Evolutionary conservation across 1,140 invertebrate species (phyloP).

Genomic region (Nylanderia fulva): DNA sequence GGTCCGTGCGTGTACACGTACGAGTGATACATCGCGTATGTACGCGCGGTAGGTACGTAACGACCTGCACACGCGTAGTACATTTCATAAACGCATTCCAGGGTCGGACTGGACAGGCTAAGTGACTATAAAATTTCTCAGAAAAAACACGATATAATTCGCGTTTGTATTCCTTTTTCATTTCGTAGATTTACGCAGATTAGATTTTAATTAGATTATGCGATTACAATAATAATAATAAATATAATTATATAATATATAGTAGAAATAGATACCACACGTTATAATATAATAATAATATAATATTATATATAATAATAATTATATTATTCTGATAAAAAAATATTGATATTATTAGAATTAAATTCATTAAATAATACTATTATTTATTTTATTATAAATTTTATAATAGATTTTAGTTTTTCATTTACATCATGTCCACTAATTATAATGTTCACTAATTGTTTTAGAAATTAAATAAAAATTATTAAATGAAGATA

Average conservation of each 20-base stretch:
- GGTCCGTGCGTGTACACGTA: conserved; percentile 33
- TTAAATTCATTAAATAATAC: no score
- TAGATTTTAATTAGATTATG: background rate
- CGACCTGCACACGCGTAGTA: conserved; percentile 57
- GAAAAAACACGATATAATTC: conserved; percentile 5
- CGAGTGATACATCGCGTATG: background rate
- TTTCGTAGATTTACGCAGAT: conserved; percentile 1
- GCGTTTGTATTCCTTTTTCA: background rate
- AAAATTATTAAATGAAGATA: background rate
- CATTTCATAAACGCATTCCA: conserved; percentile 60
- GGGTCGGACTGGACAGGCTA: conserved; percentile 38
- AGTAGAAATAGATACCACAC: no score
- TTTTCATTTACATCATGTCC: no score
- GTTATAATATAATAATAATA: no score
- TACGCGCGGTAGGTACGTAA: conserved; percentile 57
- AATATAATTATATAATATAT: background rate
- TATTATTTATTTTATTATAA: background rate
- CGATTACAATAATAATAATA: background rate
- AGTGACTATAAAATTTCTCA: conserved; percentile 38
- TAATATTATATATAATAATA: background rate
- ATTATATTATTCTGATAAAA: background rate
- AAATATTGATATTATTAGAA: no score
- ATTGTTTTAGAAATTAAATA: conserved; percentile 6
- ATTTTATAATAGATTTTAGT: conserved; percentile 5
- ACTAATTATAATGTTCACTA: background rate